Conservation (phyloP, 2,113 vertebrate species). For the Psammodynastes pulverulentus region DNA sequence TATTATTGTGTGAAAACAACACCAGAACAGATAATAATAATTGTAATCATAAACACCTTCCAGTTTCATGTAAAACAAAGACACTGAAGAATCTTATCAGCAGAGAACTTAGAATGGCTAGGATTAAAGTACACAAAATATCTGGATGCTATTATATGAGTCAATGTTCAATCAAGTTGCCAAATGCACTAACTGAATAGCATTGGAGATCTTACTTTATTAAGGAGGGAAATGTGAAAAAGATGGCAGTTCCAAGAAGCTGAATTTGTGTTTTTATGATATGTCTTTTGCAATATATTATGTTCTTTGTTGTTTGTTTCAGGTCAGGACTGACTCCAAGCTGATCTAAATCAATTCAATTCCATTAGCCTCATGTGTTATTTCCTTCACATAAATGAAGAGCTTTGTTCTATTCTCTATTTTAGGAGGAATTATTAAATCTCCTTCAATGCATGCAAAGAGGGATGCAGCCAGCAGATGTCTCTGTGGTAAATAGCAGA, state of each 20-base stretch:
- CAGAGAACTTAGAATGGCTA: background rate
- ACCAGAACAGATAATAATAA: background rate
- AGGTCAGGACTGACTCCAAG: background rate
- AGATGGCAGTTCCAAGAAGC: background rate
- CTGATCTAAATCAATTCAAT: background rate
- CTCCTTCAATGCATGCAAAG: background rate
- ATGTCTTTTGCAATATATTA: background rate
- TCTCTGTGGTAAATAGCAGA: slow-evolving; percentile 8
- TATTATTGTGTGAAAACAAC: background rate
- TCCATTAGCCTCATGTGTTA: background rate
- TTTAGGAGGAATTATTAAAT: background rate
- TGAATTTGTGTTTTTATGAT: background rate
- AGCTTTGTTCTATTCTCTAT: background rate
- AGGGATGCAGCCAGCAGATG: background rate
- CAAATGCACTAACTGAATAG: background rate
- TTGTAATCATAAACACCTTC: background rate
- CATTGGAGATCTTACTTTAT: background rate
- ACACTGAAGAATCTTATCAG: background rate
- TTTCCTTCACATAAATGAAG: background rate
- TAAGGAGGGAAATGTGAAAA: background rate
- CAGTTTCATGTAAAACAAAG: background rate
- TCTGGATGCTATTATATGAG: background rate
- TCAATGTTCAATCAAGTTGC: background rate
- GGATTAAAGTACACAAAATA: background rate
- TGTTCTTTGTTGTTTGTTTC: background rate